Evolutionary conservation across 2,797 vertebrate genomes (phyloP).

Genomic region (Paramormyrops hopkinsi): DNA sequence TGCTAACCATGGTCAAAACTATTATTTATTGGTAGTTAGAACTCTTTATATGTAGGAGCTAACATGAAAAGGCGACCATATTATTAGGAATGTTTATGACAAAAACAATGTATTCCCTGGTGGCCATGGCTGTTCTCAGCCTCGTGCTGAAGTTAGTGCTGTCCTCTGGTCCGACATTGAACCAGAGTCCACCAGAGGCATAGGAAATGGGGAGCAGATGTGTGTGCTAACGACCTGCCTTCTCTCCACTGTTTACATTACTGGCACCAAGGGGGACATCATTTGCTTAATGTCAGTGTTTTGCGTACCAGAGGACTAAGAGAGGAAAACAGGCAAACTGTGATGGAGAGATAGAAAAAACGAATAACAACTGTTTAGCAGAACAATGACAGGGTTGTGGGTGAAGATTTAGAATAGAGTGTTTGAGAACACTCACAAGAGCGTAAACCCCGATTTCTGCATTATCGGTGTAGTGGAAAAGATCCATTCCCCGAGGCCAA

Average conservation of each 20-base stretch:
- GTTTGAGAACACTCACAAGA: not conserved
- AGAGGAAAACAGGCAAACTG: constrained; percentile 64
- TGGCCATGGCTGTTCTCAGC: not conserved
- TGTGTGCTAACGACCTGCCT: constrained; percentile 34
- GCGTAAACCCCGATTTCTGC: not conserved
- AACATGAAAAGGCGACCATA: not conserved
- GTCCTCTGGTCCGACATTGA: not conserved
- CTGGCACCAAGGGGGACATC: constrained; percentile 62
- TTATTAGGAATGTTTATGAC: not conserved
- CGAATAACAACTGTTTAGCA: not conserved
- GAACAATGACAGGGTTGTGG: not conserved
- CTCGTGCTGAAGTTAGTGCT: not conserved
- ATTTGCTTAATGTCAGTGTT: constrained; percentile 39
- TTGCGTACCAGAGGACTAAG: constrained; percentile 24
- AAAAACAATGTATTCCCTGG: not conserved
- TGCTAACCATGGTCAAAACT: not conserved
- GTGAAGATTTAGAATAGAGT: not conserved
- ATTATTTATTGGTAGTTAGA: not conserved
- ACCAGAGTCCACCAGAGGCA: not conserved
- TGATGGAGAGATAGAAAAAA: constrained; percentile 48
- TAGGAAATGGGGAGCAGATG: constrained; percentile 68
- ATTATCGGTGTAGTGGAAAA: not conserved
- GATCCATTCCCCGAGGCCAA: not conserved
- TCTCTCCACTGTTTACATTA: constrained; percentile 50
- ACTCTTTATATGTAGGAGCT: not conserved